phyloP scores from a whole-genome alignment of 2,113 vertebrate genomes.

The Scytalopus superciliaris region DNA sequence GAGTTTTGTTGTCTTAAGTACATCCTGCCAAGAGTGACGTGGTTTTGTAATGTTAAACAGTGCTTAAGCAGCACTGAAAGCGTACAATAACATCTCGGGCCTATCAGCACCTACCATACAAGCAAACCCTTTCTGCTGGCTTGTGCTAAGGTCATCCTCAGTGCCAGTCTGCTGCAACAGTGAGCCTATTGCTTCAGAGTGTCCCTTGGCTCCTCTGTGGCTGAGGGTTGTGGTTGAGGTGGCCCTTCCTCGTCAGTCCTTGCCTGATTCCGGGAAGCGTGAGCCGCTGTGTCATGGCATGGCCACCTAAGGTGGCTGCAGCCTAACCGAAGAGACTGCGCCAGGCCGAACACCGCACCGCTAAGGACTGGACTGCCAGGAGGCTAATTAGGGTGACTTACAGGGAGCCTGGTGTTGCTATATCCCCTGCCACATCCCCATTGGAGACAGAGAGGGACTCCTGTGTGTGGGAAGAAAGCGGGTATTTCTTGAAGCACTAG shows the following conservation, averaged over 20 bases:
- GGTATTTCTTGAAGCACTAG: neutral
- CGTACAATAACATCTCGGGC: neutral
- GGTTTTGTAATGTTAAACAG: neutral
- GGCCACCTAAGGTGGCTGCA: neutral
- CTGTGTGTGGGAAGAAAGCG: neutral
- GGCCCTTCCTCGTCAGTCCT: neutral
- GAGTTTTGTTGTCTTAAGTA: neutral
- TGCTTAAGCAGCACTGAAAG: neutral
- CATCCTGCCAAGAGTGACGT: neutral
- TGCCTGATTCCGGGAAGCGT: neutral
- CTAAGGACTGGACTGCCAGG: neutral
- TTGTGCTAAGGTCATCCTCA: neutral
- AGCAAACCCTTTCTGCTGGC: neutral
- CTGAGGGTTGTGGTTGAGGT: neutral
- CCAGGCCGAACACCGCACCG: neutral
- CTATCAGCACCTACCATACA: neutral
- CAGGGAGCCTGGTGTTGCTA: neutral
- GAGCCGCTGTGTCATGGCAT: neutral
- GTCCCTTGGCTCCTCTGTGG: neutral
- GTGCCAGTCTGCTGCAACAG: neutral
- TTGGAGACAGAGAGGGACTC: neutral
- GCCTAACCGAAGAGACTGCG: neutral
- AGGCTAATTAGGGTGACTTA: neutral
- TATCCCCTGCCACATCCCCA: neutral
- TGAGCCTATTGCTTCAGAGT: neutral